Evolutionary conservation across 2,113 vertebrate species (phyloP), one percentile per base, ranked within the genome.

Genomic region (Porphyrio hochstetteri): DNA sequence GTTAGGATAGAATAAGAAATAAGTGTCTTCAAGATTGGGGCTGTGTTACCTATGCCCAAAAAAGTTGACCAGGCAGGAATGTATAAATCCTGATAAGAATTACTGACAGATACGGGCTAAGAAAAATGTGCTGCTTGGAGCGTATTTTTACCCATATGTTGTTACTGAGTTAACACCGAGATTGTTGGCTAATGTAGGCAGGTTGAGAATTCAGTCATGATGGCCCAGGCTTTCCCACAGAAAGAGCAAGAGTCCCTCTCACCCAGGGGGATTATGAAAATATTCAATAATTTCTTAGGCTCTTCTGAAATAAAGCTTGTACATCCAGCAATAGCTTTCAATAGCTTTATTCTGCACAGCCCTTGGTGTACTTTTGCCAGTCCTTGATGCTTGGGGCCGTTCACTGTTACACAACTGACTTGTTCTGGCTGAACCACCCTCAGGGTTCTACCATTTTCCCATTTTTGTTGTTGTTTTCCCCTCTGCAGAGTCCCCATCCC

Each of bases 401-500:
- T 24, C 28, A 11, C 20, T 56, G 10, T 33, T n/a, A 67, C 21
- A 72, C 40, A 36, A 5, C 4, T 77, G 69, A n/a, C 12, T 48
- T 67, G 19, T 59, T 79, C 23, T 84, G 48, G 16, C 19, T 64
- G 21, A 88, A 13, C 15, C 38, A 57, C 3, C 1, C 11, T 35
- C 25, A 29, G 6, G 4, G 1, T 78, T 16, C 78, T 61, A 27
- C 0, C 11, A 35, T 84, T 75, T 88, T 70, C 38, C 40, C 10
- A 28, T 67, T 81, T 77, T 77, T 50, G 15, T 53, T 84, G 38
- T 19, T 40, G 2, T 65, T n/a, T n/a, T n/a, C 3, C 1, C 5
- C 5, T 65, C 29, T 76, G 5, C 19, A 13, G 3, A 0, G 3
- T 52, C 3, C 11, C 28, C 19, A 65, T 44, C 5, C 4, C 20